These are phyloP conservation scores for Drosophila subobscura DNA, from an alignment of 1,140 invertebrate species.

Conservation along the genomic window DNA sequence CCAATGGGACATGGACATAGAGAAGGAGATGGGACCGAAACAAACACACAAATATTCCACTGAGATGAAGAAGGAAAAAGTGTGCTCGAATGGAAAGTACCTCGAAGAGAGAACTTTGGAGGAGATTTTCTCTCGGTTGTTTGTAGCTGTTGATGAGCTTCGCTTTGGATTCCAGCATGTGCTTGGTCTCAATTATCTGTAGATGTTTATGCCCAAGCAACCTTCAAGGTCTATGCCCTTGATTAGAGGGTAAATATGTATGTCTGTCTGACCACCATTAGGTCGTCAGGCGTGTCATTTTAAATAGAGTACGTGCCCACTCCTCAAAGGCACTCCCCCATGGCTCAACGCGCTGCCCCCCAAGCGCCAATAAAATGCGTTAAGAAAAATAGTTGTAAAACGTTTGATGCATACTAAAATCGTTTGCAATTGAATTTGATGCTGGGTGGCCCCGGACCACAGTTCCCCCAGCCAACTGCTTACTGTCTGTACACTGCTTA, in stretches of 20 bases:
- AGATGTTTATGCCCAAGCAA: not conserved
- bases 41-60: slow-evolving; percentile 26
- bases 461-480: not conserved
- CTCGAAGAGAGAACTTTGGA: not conserved
- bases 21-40: slow-evolving; percentile 1
- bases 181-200: too few species aligned
- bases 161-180: too few species aligned
- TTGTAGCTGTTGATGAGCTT: too few species aligned
- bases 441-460: slow-evolving; percentile 5
- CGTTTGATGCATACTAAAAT: slow-evolving; percentile 79
- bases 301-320: slow-evolving; percentile 69
- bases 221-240: not conserved
- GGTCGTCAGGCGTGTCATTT: slow-evolving; percentile 71
- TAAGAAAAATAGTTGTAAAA: slow-evolving; percentile 82
- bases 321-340: slow-evolving; percentile 25
- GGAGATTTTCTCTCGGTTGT: too few species aligned
- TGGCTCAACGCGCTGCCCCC: slow-evolving; percentile 46
- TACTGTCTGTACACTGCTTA: too few species aligned
- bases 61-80: not conserved
- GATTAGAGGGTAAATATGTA: slow-evolving; percentile 11
- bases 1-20: not conserved
- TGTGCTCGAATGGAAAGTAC: not conserved
- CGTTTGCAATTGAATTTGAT: slow-evolving; percentile 71
- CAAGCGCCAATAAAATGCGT: slow-evolving; percentile 78
- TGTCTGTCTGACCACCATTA: slow-evolving; percentile 51